Base-by-base conservation (phyloP, 2,888 invertebrate genomes). In the Anthoptus insignis region DNA sequence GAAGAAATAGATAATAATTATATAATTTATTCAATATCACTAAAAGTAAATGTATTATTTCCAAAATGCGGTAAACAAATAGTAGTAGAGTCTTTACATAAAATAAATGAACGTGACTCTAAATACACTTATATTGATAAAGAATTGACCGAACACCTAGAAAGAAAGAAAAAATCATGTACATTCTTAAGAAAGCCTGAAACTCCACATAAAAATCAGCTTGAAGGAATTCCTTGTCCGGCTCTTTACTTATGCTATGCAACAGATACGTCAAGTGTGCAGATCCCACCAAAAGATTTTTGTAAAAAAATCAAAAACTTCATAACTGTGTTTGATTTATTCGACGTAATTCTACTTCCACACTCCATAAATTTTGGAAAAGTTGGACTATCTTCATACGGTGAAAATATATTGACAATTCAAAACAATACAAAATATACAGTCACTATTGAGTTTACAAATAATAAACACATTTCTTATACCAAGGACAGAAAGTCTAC, bases 71-170 rank as follows among this genome's bases (percentile, higher is more conserved):
- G 70, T 5, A 81, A 75, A 66, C 53, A 75, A 64, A 49, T 76
- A 37, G 47, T 71, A 7, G 69, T 85, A 32, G 83, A 89, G 75
- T 92, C 93, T 37, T 74, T 90, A 50, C 91, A 91, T 66, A 88
- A 81, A 74, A 71, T 93, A 53, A 70, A 75, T 39, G 88, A 91
- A 50, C 77, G 70, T 66, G 76, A 81, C 67, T 73, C 76, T 53
- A 69, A 67, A 8, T 89, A 87, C 69, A 87, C 92, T 6, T 90
- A 83, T 70, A 57, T 86, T 21, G 76, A 76, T 49, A 70, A 83
- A 66, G 83, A 87, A 70, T 64, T 84, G 56, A 61, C 65, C 45
- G 67, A 69, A 45, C 75, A 79, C 37, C 67, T 72, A 37, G 67
- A 79, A 66, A 76, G 79, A 59, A 82, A 80, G 73, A 65, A 75